Evolutionary conservation across 2,888 invertebrate species (phyloP), one percentile per base, ranked within the genome.

Genomic region (Leucoptera coffeella): DNA sequence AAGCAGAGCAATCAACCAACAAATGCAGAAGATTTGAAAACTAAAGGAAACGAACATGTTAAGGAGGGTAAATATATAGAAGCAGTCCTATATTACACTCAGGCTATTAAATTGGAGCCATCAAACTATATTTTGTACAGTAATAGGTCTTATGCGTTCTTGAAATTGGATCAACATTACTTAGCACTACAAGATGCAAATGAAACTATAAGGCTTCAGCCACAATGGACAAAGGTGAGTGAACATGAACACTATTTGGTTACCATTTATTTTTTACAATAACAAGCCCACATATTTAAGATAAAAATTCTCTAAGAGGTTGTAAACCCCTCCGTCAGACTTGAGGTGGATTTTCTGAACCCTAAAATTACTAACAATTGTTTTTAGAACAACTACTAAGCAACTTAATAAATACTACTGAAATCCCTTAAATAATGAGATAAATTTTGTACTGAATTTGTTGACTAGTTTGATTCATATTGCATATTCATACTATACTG

Each of bases 81-180:
- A 57, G 87, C 89, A 4, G 75, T 86, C 32, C 53, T 87, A 29
- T 81, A 84, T 53, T 90, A 90, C 45, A 83, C 85, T 2, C 78
- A 84, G 39, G 89, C 85, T 2, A 78, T 90, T 37, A 82, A 85
- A 55, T 46, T 79, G 38, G 83, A 85, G 36, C 77, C 80, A 6
- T 73, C 71, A 33, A 85, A 85, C 58, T 78, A 75, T 43, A 69
- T 80, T 10, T 50, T 88, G 23, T 82, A 81, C 53, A 87, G 87
- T 45, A 90, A 90, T 51, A 73, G 89, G 43, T 88, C 88, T 4
- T 77, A 80, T 43, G 85, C 85, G 8, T 88, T 86, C 54, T 58
- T 89, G 17, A 84, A 85, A 54, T 57, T 84, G 37, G 78, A 84
- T 40, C 85, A 85, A 47, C 85, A 80, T 54, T 83, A 80, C 51